Evolutionary conservation across 2,113 vertebrate genomes (phyloP), one percentile per base, ranked within the genome.

Genomic region (Eptesicus fuscus): DNA sequence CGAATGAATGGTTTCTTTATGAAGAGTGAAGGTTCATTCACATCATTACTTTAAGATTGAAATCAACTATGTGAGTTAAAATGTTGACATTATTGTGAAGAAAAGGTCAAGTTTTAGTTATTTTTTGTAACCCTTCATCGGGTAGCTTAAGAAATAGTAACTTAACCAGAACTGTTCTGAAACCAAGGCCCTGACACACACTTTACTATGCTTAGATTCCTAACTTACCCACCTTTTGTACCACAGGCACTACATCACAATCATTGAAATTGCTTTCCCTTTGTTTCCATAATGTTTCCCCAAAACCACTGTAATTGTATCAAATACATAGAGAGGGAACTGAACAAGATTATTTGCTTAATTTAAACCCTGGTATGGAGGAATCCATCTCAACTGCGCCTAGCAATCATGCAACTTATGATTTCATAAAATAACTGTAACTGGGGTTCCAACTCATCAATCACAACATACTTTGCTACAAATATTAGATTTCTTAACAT

Each of bases 231-330:
- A 25, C n/a, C 3, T 0, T 90, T 65, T 73, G 2, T 67, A 70
- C 47, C 35, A 40, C 4, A 79, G 20, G 5, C 2, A 71, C 0
- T 11, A 44, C 14, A 35, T 1, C 2, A 30, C 44, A 88, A 23
- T 88, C 30, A 71, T 13, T 74, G 42, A 35, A 83, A 92, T 76
- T 67, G 40, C 11, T 56, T 83, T 53, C 13, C 13, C 28, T 25
- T 86, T 61, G 5, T 65, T 87, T 92, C 23, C n/a, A 9, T 37
- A 71, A 44, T 65, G 1, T 80, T 37, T 78, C 7, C n/a, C n/a
- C 17, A 18, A 37, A 61, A 47, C 0, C 0, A 13, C 70, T 40
- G 1, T 67, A 69, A 76, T 32, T 69, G 1, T 13, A 10, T 4
- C 44, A 73, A 86, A 74, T 28, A 53, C 32, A 25, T 0, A 86